These are phyloP conservation scores for Metallyticus violacea DNA, from an alignment of 2,888 invertebrate genomes.

Conservation along the genomic window DNA sequence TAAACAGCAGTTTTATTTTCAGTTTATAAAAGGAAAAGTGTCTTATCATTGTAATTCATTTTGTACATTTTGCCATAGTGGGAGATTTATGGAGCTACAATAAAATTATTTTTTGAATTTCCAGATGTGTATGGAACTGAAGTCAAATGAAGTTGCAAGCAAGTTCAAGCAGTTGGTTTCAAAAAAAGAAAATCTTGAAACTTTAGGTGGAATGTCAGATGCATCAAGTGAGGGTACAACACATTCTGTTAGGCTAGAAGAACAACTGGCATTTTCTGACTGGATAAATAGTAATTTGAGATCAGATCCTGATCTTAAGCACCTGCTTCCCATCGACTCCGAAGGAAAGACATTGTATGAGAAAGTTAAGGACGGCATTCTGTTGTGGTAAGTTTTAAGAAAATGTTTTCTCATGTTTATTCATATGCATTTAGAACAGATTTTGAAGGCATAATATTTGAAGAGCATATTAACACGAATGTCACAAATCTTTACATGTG, in stretches of 20 bases:
- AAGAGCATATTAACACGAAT: too few species aligned
- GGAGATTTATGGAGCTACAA: too few species aligned
- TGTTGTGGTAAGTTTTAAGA: conserved; percentile 70
- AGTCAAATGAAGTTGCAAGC: conserved; percentile 86
- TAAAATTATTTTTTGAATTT: conserved; percentile 27
- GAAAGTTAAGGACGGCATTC: conserved; percentile 92
- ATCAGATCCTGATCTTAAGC: conserved; percentile 84
- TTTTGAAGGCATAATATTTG: too few species aligned
- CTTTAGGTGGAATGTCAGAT: conserved; percentile 88
- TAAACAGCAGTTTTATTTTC: too few species aligned
- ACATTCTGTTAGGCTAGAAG: conserved; percentile 91
- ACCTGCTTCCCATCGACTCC: conserved; percentile 86
- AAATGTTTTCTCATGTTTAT: too few species aligned
- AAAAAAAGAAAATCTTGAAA: conserved; percentile 88
- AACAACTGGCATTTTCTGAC: conserved; percentile 96
- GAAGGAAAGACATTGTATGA: conserved; percentile 90
- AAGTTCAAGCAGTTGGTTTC: conserved; percentile 92
- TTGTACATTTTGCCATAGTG: too few species aligned
- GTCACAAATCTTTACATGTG: too few species aligned
- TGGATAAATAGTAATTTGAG: conserved; percentile 96
- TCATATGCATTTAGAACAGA: too few species aligned
- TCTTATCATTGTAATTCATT: too few species aligned
- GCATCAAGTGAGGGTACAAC: conserved; percentile 94
- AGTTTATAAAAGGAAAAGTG: too few species aligned
- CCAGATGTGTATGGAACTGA: conserved; percentile 77